These are phyloP conservation scores for Phoxinus phoxinus DNA, from an alignment of 2,113 vertebrate genomes.

Conservation along the genomic window DNA sequence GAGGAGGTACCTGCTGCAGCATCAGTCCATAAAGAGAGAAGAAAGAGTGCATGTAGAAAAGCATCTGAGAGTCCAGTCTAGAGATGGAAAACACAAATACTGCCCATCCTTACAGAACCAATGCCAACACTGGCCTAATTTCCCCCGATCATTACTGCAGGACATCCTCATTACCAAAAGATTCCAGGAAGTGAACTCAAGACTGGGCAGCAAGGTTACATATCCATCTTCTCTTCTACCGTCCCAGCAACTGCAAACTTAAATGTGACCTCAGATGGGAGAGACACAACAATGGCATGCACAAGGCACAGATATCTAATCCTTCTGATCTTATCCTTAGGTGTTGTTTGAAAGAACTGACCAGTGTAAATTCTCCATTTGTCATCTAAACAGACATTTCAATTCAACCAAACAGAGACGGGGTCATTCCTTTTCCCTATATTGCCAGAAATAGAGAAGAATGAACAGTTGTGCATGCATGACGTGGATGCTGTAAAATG, in stretches of 20 bases:
- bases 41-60: background rate
- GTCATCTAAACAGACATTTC: background rate
- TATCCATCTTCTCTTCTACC: background rate
- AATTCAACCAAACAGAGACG: background rate
- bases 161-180: constrained; percentile 3
- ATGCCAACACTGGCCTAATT: background rate
- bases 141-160: constrained; percentile 6
- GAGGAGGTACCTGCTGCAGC: background rate
- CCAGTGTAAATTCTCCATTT: background rate
- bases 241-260: background rate
- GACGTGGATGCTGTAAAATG: background rate
- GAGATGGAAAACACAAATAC: background rate
- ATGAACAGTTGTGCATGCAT: background rate
- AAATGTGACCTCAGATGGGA: constrained; percentile 6
- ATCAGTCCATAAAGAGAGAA: background rate
- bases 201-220: background rate
- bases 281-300: background rate
- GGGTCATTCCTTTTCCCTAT: background rate
- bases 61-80: background rate
- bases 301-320: background rate
- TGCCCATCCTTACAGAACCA: background rate
- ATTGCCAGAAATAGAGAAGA: background rate
- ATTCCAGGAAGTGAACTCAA: background rate
- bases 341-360: background rate
- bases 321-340: background rate